These are phyloP conservation scores for Micromussa lordhowensis DNA, from an alignment of 92 coral and sea anemone species.

Conservation along the genomic window DNA sequence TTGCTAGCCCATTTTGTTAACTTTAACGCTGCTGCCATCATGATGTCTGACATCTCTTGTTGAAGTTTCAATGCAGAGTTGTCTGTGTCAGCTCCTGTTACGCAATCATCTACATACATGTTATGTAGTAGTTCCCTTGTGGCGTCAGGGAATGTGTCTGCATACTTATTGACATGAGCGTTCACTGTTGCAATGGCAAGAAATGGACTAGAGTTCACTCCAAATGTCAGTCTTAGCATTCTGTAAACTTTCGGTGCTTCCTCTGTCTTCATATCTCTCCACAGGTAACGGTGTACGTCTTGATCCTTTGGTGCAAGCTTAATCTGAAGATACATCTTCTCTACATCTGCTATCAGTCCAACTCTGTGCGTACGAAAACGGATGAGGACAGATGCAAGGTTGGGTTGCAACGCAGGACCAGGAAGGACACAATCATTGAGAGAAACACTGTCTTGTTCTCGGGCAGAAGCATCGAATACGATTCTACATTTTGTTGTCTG, in stretches of 20 bases:
- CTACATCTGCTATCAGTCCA: constrained; percentile 52
- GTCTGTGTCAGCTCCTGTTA: too few relatives aligned
- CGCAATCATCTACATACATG: constrained; percentile 38
- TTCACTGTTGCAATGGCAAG: constrained; percentile 44
- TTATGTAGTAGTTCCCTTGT: constrained; percentile 25
- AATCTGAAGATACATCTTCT: constrained; percentile 61
- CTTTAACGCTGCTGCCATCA: constrained; percentile 46
- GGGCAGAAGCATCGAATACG: neutral
- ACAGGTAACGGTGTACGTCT: constrained; percentile 49
- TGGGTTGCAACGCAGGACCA: constrained; percentile 46
- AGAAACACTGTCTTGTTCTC: constrained; percentile 13
- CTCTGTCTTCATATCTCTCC: constrained; percentile 48
- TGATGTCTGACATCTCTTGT: constrained; percentile 31
- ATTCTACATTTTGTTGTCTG: too few relatives aligned
- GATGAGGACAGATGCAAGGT: constrained; percentile 30
- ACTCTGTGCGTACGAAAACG: constrained; percentile 48
- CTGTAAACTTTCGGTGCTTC: constrained; percentile 42
- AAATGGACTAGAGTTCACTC: constrained; percentile 49
- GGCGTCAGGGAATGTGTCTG: constrained; percentile 36
- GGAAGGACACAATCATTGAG: constrained; percentile 48
- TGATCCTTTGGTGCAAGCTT: constrained; percentile 41
- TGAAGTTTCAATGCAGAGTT: neutral
- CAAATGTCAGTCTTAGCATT: constrained; percentile 65
- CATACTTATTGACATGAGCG: constrained; percentile 5
- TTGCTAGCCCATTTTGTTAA: constrained; percentile 50